These are phyloP conservation scores for Oenanthe melanoleuca DNA, from an alignment of 2,113 vertebrate species.

Conservation along the genomic window DNA sequence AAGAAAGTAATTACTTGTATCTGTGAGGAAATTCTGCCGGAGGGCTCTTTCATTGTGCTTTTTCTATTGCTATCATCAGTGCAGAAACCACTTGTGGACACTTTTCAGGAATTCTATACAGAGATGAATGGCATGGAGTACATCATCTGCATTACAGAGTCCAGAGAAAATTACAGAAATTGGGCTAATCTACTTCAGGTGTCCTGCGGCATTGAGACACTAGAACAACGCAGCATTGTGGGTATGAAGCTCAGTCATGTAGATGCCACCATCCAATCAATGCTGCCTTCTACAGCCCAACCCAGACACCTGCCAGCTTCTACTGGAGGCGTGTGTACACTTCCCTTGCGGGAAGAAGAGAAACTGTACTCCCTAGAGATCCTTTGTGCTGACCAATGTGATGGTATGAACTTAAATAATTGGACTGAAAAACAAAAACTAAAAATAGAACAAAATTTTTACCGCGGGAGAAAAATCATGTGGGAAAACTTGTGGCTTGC, in stretches of 20 bases:
- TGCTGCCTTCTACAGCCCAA: slow-evolving; percentile 44
- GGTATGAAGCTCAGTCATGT: slow-evolving; percentile 83
- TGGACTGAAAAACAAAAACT: slow-evolving; percentile 61
- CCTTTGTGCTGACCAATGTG: slow-evolving; percentile 76
- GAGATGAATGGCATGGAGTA: slow-evolving; percentile 82
- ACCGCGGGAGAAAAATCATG: slow-evolving; percentile 77
- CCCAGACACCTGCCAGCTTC: slow-evolving; percentile 72
- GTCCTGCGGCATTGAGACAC: slow-evolving; percentile 68
- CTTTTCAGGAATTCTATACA: slow-evolving; percentile 82
- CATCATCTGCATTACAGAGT: slow-evolving; percentile 81
- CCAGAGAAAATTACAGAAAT: slow-evolving; percentile 67
- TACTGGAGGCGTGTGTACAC: slow-evolving; percentile 67
- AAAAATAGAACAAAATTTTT: slow-evolving; percentile 76
- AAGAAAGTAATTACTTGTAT: slow-evolving; percentile 76
- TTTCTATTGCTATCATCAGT: slow-evolving; percentile 79
- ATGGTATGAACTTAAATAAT: slow-evolving; percentile 63
- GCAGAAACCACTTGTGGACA: slow-evolving; percentile 78
- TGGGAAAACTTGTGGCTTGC: slow-evolving; percentile 86
- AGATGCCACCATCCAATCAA: slow-evolving; percentile 75
- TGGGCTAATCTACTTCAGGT: slow-evolving; percentile 76
- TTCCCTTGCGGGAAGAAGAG: slow-evolving; percentile 76
- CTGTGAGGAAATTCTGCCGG: slow-evolving; percentile 79
- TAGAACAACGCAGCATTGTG: slow-evolving; percentile 74
- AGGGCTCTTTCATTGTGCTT: slow-evolving; percentile 77
- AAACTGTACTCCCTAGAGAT: slow-evolving; percentile 79